Evolutionary conservation across 2,888 invertebrate genomes (phyloP).

Genomic region (Athrips mouffetella): DNA sequence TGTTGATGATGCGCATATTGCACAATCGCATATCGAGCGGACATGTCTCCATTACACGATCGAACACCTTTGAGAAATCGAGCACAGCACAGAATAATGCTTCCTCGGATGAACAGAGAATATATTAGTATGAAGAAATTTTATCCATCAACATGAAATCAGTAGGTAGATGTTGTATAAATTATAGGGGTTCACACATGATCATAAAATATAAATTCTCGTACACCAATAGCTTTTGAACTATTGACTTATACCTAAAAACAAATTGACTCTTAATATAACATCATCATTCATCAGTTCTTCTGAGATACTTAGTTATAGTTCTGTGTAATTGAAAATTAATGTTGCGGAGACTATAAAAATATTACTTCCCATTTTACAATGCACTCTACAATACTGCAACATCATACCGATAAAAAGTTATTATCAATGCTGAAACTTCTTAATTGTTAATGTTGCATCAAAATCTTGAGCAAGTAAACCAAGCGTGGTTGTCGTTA

Average conservation of each 20-base stretch:
- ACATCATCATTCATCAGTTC: no score
- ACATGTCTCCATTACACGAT: conserved; percentile 42
- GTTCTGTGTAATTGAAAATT: background rate
- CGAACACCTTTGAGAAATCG: conserved; percentile 3
- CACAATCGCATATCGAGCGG: conserved; percentile 48
- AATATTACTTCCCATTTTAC: background rate
- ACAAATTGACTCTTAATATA: no score
- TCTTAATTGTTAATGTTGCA: background rate
- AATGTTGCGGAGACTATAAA: background rate
- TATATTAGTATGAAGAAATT: conserved; percentile 32
- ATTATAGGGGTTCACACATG: no score
- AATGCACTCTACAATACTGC: background rate
- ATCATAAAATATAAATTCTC: no score
- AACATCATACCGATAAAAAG: background rate
- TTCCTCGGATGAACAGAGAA: conserved; percentile 19
- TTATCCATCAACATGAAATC: no score
- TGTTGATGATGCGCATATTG: conserved; percentile 48
- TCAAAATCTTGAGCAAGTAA: background rate
- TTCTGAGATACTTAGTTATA: no score
- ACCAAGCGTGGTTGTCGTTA: no score
- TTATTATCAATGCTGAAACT: background rate
- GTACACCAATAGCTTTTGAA: no score
- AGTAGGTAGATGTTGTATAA: no score
- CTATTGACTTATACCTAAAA: no score
- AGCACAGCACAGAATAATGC: conserved; percentile 10